These are phyloP conservation scores for Philotrypesis tridentata DNA, from an alignment of 1,140 invertebrate species.

Conservation along the genomic window DNA sequence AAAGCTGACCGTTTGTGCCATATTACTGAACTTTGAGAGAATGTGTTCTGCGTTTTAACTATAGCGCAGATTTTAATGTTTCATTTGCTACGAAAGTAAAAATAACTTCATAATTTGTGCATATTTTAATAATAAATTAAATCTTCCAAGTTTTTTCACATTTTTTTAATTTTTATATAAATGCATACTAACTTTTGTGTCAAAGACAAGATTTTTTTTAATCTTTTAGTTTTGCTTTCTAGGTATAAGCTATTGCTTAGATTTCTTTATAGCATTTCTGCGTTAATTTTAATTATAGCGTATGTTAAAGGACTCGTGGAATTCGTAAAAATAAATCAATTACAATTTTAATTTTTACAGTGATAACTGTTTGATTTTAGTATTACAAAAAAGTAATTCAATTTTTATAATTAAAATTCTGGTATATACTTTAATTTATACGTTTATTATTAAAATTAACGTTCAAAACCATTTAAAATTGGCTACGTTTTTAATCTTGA, in stretches of 20 bases:
- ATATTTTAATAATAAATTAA: not conserved
- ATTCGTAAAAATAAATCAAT: not conserved
- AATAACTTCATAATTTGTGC: not conserved
- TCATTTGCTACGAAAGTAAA: not conserved
- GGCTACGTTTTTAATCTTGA: too few species aligned
- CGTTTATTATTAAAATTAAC: too few species aligned
- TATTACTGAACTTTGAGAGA: constrained; percentile 43
- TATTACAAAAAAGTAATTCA: too few species aligned
- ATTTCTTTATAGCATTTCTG: not conserved
- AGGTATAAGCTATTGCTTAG: not conserved
- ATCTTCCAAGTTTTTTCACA: not conserved
- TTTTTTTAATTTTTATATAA: not conserved
- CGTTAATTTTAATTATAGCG: not conserved
- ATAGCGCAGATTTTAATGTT: not conserved
- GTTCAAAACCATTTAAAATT: too few species aligned
- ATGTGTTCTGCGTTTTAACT: not conserved
- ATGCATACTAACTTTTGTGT: too few species aligned
- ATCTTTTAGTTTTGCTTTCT: not conserved
- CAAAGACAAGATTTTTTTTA: too few species aligned
- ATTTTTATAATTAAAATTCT: too few species aligned
- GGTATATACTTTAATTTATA: too few species aligned
- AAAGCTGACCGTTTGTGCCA: constrained; percentile 67
- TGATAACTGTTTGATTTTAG: too few species aligned
- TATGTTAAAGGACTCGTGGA: not conserved
- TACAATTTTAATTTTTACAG: too few species aligned